Base-by-base conservation (phyloP, 1,140 invertebrate species). In the Orussus abietinus region DNA sequence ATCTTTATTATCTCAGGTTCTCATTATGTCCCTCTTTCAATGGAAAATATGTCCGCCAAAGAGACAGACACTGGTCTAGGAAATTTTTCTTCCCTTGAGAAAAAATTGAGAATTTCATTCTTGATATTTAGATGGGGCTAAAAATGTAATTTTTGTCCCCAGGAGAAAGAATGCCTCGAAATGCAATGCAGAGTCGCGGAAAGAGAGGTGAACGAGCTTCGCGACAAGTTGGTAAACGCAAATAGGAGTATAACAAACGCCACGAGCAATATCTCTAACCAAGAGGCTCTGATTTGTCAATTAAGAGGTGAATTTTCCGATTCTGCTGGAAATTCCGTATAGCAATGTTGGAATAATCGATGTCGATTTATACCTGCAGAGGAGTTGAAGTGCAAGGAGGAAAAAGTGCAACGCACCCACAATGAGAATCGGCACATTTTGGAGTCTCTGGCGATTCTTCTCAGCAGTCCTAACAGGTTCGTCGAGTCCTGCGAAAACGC, bases 401-500 rank as follows among this genome's bases (percentile, higher is more conserved):
- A 87, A 47, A 84, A 80, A 64, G 75, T 75, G 38, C 78, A 81
- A 59, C 72, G 80, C 22, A 49, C 81, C 19, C 80, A 85, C 55
- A 76, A 77, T 31, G 83, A 85, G 43, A 71, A 82, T 41, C 75
- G 80, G 5, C 80, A 81, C 49, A 65, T 79, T 1, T 64, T 85
- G 51, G 83, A 86, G 59, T 80, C 81, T 0, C 57, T 85, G 28
- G 80, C 84, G 2, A 81, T 85, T 32, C 67, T 83, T 9, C 53
- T 86, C 2, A 83, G 83, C 52, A 76, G 81, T 4, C 82, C 84
- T 2, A 76, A 78, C 25, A 66, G 81, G 52, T 85, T 83, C 54
- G 79, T 86, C 3, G 86, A 90, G 53, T 80, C 85, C 2, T 78
- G 84, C 29, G 85, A 89, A 59, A 79, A 75, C 14, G 72, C 83